Evolutionary conservation across 2,888 invertebrate species (phyloP), one percentile per base, ranked within the genome.

Genomic region (Phasia obesa): DNA sequence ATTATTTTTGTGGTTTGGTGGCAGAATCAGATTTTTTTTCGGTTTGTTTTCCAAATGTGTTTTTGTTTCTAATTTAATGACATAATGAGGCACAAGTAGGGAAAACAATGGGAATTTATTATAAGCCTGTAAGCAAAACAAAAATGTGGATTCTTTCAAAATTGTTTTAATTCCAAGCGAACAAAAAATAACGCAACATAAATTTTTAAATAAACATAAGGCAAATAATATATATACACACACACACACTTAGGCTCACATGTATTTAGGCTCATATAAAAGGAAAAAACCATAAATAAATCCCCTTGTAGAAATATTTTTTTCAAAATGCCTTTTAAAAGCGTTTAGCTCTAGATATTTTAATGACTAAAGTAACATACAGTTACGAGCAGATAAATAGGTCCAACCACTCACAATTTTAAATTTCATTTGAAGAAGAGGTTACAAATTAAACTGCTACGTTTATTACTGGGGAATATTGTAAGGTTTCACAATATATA

Each of bases 1-100:
- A 83, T 83, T 79, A 62, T 53, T 74, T 13, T 65, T 70, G 70
- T 60, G 53, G 79, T 83, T 44, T 42, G 70, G 47, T 55, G 53
- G 7, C 47, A 15, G 55, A 19, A 21, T 65, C 38, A 27, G 31
- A 53, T 59, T 21, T n/a, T 38, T 31, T 51, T 55, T 47, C 53
- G 21, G 44, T 44, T 35, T 31, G 11, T 49, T 69, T 53, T 67
- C 4, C 27, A 42, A 51, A 44, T 21, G 17, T 27, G 2, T 57
- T 67, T 69, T 60, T 42, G 42, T 53, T 74, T 47, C 42, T 35
- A 57, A 77, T 55, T 77, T 60, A 31, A 25, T 31, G 38, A 35
- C 25, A 55, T 51, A 78, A 71, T 64, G 51, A 78, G 62, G 25
- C 53, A n/a, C n/a, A 49, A 49, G 17, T 42, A 59, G 49, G 11